Percentiles rank a stretch among this genome's conserved stretches.
Conservation (phyloP, 2,113 vertebrate species). For the Gadus macrocephalus region DNA sequence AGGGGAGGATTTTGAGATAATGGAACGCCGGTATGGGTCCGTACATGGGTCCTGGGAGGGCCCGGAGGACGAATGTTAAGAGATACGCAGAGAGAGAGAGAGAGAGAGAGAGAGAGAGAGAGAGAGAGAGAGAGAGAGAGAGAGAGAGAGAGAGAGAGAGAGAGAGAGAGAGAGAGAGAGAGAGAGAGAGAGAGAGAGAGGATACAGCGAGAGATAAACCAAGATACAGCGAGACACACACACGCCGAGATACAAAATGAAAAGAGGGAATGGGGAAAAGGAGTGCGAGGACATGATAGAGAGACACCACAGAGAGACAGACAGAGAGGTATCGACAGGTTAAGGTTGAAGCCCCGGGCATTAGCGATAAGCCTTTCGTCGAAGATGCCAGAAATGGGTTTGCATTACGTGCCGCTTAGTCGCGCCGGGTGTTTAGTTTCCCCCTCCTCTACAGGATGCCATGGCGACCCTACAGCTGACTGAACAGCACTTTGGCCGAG, state of each 20-base stretch:
- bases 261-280: slow-evolving; percentile 2
- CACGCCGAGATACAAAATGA: slow-evolving; percentile 36
- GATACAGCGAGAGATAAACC: slow-evolving; percentile 13
- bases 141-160: slow-evolving; percentile 40
- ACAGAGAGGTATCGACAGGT: slow-evolving; percentile 35
- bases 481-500: slow-evolving; percentile 32
- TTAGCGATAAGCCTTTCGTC: slow-evolving; percentile 59
- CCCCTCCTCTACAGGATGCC: slow-evolving; percentile 51
- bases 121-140: slow-evolving; percentile 38
- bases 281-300: slow-evolving; percentile 21
- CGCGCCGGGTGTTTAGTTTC: slow-evolving; percentile 39
- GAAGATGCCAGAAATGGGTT: slow-evolving; percentile 56
- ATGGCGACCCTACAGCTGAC: slow-evolving; percentile 44
- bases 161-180: slow-evolving; percentile 43
- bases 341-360: slow-evolving; percentile 39
- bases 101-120: too few relatives aligned
- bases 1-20: too few relatives aligned
- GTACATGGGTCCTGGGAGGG: too few relatives aligned
- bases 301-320: slow-evolving; percentile 32
- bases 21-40: too few relatives aligned
- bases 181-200: slow-evolving; percentile 53
- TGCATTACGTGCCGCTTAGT: slow-evolving; percentile 68
- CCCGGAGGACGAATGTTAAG: too few relatives aligned
- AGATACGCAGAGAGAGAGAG: neutral
- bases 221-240: too few relatives aligned